phyloP scores from a whole-genome alignment of 30 jellyfish, hydroid and myxozoan species.

The Pseudorhiza aurosa region DNA sequence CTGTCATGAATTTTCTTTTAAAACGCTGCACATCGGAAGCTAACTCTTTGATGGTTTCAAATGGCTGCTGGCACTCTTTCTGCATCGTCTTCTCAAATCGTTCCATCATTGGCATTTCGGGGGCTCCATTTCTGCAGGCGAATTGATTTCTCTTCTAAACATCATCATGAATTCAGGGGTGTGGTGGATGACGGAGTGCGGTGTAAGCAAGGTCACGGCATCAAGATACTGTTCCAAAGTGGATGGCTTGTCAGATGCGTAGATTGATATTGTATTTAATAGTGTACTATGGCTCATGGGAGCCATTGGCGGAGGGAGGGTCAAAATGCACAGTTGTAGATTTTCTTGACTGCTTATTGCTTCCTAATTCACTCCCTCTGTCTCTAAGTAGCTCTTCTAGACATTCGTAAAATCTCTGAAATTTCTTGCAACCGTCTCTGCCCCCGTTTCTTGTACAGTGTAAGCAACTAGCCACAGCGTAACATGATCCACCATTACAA shows the following conservation, averaged over 20 bases:
- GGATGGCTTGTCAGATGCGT: conserved; percentile 34
- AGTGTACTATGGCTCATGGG: conserved; percentile 64
- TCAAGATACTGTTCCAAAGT: conserved; percentile 51
- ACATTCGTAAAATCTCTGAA: conserved; percentile 26
- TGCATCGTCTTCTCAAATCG: conserved; percentile 26
- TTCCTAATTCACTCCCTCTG: conserved; percentile 43
- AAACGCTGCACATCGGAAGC: conserved; percentile 23
- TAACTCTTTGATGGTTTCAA: conserved; percentile 33
- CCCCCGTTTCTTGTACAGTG: conserved; percentile 39
- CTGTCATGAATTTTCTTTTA: conserved; percentile 24
- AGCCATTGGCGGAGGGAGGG: no score
- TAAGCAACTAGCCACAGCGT: conserved; percentile 51
- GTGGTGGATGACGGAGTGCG: conserved; percentile 50
- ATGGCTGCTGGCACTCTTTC: conserved; percentile 15
- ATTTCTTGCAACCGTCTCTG: conserved; percentile 55
- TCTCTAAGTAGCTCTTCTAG: conserved; percentile 53
- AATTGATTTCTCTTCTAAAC: conserved; percentile 27
- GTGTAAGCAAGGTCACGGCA: conserved; percentile 48
- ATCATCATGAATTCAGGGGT: conserved; percentile 47
- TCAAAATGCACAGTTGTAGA: conserved; percentile 64
- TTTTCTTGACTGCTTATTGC: conserved; percentile 49
- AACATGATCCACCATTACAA: conserved; percentile 60
- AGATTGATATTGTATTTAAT: conserved; percentile 21
- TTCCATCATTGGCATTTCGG: conserved; percentile 6
- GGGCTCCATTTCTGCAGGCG: conserved; percentile 53